phyloP scores from a whole-genome alignment of 2,888 invertebrate genomes.

The Heliconius erato region DNA sequence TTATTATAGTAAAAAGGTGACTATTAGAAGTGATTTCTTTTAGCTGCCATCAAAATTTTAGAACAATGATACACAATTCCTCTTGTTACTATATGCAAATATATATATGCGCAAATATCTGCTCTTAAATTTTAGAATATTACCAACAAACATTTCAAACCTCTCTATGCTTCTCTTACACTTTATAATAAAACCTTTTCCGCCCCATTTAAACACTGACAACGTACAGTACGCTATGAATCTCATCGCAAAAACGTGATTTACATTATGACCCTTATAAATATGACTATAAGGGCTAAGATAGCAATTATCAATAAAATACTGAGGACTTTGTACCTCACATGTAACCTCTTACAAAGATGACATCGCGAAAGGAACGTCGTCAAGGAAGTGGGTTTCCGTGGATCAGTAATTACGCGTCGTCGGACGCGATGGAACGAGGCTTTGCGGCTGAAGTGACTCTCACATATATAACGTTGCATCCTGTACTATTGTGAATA shows the following conservation, averaged over 20 bases:
- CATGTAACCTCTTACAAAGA: slow-evolving; percentile 47
- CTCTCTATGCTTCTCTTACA: slow-evolving; percentile 25
- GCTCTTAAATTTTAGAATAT: slow-evolving; percentile 21
- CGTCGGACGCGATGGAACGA: slow-evolving; percentile 19
- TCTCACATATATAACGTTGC: slow-evolving; percentile 9
- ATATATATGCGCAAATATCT: background rate
- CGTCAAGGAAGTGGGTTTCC: slow-evolving; percentile 48
- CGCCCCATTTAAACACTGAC: slow-evolving; percentile 36
- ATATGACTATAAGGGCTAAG: background rate
- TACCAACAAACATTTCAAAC: slow-evolving; percentile 22
- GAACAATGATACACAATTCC: background rate
- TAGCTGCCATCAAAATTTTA: background rate
- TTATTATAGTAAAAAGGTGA: too few species aligned
- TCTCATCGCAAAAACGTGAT: background rate
- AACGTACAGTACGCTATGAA: slow-evolving; percentile 1
- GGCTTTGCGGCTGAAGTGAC: slow-evolving; percentile 31
- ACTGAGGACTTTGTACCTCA: background rate
- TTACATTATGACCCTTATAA: background rate
- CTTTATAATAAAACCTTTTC: slow-evolving; percentile 45
- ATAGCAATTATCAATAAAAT: background rate
- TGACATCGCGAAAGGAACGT: slow-evolving; percentile 46
- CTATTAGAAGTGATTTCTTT: background rate
- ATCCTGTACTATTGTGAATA: background rate
- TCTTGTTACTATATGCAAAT: background rate
- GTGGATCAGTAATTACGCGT: slow-evolving; percentile 51